These are phyloP conservation scores for Rhea pennata DNA, from an alignment of 2,113 vertebrate genomes.

Conservation along the genomic window DNA sequence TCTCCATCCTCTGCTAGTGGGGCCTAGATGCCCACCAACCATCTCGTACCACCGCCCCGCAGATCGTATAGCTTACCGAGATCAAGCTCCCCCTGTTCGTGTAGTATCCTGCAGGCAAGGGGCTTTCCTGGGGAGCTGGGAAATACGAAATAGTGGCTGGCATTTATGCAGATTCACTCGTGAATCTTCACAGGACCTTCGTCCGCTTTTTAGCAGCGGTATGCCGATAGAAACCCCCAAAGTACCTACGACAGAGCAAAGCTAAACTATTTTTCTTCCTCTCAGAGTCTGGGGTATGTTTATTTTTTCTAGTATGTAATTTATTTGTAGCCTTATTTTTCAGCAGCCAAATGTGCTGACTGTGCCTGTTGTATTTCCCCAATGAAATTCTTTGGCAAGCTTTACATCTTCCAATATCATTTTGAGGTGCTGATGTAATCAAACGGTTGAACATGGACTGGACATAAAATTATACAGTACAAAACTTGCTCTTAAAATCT, in stretches of 20 bases:
- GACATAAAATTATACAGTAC: not conserved
- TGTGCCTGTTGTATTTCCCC: not conserved
- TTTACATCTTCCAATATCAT: not conserved
- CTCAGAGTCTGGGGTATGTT: not conserved
- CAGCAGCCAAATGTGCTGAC: constrained; percentile 36
- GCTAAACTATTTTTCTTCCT: not conserved
- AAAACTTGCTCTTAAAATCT: not conserved
- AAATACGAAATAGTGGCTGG: fast-evolving
- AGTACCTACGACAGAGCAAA: not conserved
- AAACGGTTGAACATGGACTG: not conserved
- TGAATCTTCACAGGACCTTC: not conserved
- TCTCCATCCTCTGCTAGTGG: not conserved
- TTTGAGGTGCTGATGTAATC: constrained; percentile 45
- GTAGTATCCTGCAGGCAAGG: not conserved
- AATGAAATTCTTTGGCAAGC: constrained; percentile 31
- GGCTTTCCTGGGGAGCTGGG: not conserved
- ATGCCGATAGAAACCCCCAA: not conserved
- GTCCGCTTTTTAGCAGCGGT: fast-evolving
- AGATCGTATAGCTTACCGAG: not conserved
- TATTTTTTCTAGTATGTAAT: constrained; percentile 8
- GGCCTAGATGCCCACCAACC: not conserved
- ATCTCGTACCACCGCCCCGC: not conserved
- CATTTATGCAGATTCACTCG: not conserved
- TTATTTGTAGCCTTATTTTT: constrained; percentile 21
- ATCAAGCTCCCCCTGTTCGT: not conserved